A percentile compares a stretch with the other conserved stretches of the same genome.
phyloP scores from a whole-genome alignment of 1,140 invertebrate species.

The Grapholita molesta region DNA sequence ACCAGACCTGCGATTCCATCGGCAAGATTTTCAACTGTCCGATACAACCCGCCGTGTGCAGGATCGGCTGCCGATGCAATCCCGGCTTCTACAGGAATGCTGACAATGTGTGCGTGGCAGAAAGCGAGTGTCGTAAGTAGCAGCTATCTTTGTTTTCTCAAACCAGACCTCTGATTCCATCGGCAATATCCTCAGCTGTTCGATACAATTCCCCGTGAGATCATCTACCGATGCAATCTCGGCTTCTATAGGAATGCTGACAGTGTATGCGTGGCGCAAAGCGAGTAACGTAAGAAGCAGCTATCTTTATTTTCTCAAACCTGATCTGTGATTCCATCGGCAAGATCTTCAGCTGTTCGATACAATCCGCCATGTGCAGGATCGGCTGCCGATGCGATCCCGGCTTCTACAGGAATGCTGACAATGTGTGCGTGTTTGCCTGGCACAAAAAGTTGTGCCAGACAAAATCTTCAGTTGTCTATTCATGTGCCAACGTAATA shows the following conservation, averaged over 20 bases:
- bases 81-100: background rate
- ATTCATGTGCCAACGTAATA: too few relatives aligned
- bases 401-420: background rate
- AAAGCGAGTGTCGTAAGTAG: background rate
- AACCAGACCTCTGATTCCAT: background rate
- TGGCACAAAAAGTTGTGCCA: too few relatives aligned
- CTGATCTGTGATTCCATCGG: background rate
- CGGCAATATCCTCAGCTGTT: background rate
- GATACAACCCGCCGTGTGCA: background rate
- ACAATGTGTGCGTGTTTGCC: background rate
- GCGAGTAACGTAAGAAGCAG: background rate
- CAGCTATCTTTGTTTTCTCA: too few relatives aligned
- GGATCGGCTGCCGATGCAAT: background rate
- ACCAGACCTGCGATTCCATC: background rate
- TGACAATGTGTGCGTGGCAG: background rate
- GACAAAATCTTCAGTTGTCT: too few relatives aligned
- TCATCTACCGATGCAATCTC: background rate
- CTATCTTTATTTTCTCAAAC: background rate
- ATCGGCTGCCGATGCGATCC: background rate
- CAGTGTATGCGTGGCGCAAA: background rate
- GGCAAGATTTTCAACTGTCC: background rate
- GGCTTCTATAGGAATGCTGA: background rate
- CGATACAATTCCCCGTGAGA: background rate
- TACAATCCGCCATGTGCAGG: background rate
- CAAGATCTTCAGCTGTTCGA: background rate